phyloP scores from a whole-genome alignment of 2,113 vertebrate species.

The Rhombomys opimus region DNA sequence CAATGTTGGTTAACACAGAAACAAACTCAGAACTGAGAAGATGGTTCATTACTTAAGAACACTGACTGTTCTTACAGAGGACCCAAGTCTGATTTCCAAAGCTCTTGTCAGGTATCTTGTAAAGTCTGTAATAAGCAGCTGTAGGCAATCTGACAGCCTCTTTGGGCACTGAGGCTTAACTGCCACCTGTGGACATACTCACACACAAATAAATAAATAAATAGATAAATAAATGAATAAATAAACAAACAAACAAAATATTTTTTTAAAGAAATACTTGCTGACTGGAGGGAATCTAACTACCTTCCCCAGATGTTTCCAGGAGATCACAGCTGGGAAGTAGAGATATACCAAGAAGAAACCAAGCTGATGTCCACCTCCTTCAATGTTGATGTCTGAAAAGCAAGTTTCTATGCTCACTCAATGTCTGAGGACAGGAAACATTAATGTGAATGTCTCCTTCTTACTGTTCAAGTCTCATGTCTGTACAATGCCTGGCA shows the following conservation, averaged over 20 bases:
- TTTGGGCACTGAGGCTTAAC: neutral
- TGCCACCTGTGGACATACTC: neutral
- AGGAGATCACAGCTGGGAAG: neutral
- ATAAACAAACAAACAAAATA: no score
- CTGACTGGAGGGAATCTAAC: neutral
- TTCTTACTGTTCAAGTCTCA: slow-evolving; percentile 5
- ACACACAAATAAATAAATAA: neutral
- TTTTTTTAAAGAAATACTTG: neutral
- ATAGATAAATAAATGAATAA: neutral
- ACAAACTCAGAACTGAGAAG: neutral
- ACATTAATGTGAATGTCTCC: neutral
- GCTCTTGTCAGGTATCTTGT: neutral
- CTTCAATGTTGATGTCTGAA: neutral
- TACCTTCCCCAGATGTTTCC: neutral
- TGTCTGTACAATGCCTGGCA: slow-evolving; percentile 44
- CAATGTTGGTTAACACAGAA: neutral
- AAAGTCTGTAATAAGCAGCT: neutral
- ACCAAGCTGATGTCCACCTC: neutral
- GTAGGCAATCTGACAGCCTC: neutral
- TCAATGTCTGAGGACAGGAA: neutral
- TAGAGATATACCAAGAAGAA: neutral
- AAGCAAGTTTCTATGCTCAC: neutral
- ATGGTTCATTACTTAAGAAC: neutral
- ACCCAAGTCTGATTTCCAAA: neutral
- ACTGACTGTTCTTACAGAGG: neutral